Conservation (phyloP, 2,888 invertebrate genomes). For the Tenthredo amoena region DNA sequence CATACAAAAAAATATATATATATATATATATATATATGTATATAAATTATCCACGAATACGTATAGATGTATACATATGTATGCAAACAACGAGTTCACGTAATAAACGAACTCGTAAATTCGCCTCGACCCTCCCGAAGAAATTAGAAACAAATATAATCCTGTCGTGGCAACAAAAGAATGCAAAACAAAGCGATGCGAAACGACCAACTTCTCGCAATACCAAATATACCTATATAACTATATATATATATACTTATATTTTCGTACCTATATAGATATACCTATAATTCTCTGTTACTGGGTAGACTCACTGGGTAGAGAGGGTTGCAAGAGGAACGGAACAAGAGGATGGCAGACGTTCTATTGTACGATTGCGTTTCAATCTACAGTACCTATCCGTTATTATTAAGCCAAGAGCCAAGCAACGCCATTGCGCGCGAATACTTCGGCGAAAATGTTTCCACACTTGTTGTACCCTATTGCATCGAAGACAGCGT, state of each 20-base stretch:
- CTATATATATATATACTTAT: not conserved
- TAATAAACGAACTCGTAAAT: slow-evolving; percentile 52
- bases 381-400: slow-evolving; percentile 48
- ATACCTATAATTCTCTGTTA: not conserved
- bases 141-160: slow-evolving; percentile 53
- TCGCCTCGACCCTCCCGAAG: not conserved
- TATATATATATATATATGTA: not conserved
- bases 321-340: not conserved
- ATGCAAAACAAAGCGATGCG: slow-evolving; percentile 24
- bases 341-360: slow-evolving; percentile 9
- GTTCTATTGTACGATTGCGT: slow-evolving; percentile 44
- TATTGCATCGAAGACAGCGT: not conserved
- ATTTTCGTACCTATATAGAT: not conserved
- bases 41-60: not conserved
- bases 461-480: slow-evolving; percentile 18
- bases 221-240: slow-evolving; percentile 9
- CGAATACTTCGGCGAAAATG: slow-evolving; percentile 13
- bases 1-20: too few species aligned
- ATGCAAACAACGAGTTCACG: slow-evolving; percentile 8
- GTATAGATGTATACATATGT: not conserved
- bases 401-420: slow-evolving; percentile 41
- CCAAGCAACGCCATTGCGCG: slow-evolving; percentile 24
- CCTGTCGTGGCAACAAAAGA: slow-evolving; percentile 37
- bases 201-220: slow-evolving; percentile 50
- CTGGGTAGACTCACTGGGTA: not conserved